These are phyloP conservation scores for Limnodromus scolopaceus DNA, from an alignment of 2,797 vertebrate species.

Conservation along the genomic window DNA sequence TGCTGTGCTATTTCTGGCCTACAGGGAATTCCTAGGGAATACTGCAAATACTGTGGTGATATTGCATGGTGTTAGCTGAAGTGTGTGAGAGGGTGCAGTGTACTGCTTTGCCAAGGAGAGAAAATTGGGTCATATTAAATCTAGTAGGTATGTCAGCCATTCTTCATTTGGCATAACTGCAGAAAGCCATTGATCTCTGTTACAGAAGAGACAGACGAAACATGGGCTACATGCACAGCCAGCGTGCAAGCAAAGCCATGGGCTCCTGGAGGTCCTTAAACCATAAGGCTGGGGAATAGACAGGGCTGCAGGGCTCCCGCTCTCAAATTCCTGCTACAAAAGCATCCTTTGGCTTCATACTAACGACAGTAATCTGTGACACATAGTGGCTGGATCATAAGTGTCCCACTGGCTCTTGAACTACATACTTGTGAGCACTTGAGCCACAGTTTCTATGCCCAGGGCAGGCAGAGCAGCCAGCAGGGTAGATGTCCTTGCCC, in stretches of 20 bases:
- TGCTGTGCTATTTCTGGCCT: conserved; percentile 25
- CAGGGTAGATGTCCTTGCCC: background rate
- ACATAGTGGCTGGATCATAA: accelerated
- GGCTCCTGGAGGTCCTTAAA: background rate
- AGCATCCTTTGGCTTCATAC: background rate
- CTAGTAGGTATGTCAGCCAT: background rate
- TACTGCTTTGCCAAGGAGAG: background rate
- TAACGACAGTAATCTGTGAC: background rate
- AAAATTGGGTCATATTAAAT: background rate
- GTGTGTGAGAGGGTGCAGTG: background rate
- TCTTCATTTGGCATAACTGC: background rate
- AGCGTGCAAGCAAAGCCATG: background rate
- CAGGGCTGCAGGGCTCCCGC: background rate
- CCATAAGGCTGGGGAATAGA: background rate
- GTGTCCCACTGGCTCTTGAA: background rate
- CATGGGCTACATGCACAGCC: background rate
- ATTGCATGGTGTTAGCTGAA: background rate
- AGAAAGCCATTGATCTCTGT: background rate
- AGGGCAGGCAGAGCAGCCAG: background rate
- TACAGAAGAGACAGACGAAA: background rate
- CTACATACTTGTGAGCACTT: background rate
- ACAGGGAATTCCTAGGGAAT: conserved; percentile 50
- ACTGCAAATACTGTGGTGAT: background rate
- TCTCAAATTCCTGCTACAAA: background rate
- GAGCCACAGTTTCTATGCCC: background rate